A percentile compares a stretch with the other conserved stretches of the same genome.
These are phyloP conservation scores for Drosophila triauraria DNA, from an alignment of 1,140 invertebrate species.

Conservation along the genomic window DNA sequence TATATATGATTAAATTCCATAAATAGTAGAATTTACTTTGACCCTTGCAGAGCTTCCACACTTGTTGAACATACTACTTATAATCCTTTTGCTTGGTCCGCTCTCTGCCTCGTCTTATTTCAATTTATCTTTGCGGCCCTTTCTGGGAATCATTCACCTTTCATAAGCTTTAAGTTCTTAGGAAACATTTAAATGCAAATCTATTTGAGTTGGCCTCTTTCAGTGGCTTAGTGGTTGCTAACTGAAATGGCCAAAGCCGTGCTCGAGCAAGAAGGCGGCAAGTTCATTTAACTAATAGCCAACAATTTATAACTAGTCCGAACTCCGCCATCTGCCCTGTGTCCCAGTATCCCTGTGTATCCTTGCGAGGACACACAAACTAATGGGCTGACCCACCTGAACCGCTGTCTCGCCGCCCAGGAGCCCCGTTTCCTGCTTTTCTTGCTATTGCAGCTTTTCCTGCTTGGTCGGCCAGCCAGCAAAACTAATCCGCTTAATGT, in stretches of 20 bases:
- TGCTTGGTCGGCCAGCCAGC: constrained; percentile 4
- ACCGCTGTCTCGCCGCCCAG: constrained; percentile 14
- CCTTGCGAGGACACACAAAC: constrained; percentile 57
- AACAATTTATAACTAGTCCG: constrained; percentile 76
- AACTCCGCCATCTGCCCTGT: constrained; percentile 11
- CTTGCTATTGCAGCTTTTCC: constrained; percentile 18
- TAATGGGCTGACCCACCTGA: constrained; percentile 68
- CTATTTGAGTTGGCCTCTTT: constrained; percentile 49
- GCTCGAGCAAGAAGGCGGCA: constrained; percentile 63
- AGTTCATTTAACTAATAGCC: constrained; percentile 83
- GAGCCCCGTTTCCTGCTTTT: constrained; percentile 9
- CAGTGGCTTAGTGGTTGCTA: constrained; percentile 53
- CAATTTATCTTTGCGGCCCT: neutral
- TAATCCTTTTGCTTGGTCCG: neutral
- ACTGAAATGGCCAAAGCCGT: constrained; percentile 43
- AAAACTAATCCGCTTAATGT: constrained; percentile 82
- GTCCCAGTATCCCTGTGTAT: neutral
- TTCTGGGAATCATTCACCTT: constrained; percentile 32
- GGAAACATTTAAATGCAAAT: constrained; percentile 50
- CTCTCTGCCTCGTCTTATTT: neutral
- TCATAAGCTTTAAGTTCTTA: constrained; percentile 42
- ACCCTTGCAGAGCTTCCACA: neutral
- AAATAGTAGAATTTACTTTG: neutral
- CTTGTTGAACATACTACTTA: constrained; percentile 10
- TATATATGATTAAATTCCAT: too few relatives aligned